Evolutionary conservation across 2,113 vertebrate genomes (phyloP), one percentile per base, ranked within the genome.

Genomic region (Cebidichthys violaceus): DNA sequence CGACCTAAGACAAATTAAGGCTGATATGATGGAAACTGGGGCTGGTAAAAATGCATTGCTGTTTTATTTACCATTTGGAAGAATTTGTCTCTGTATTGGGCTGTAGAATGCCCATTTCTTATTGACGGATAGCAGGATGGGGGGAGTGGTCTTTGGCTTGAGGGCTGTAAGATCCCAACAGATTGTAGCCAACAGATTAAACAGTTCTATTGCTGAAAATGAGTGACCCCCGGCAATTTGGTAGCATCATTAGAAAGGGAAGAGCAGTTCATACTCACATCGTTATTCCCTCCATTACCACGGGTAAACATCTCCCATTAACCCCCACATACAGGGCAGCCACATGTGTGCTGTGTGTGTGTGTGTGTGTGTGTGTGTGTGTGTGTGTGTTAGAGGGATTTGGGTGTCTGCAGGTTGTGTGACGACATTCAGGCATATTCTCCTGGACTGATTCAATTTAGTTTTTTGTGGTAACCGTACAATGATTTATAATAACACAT

Each of bases 231-330:
- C 7, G 9, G 80, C 80, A 89, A 79, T 86, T 79, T 88, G 83
- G 80, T 80, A 39, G 68, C 66, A 84, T 92, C 88, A 88, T 93
- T 94, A 90, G 84, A 86, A 70, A 83, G 70, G 81, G 79, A 92
- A 89, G 67, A 89, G 64, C 70, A 82, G 81, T 86, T 92, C 77
- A 88, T 88, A 85, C 70, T 90, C 79, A 86, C 70, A 92, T 85
- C 84, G 88, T 93, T 92, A 92, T 83, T 69, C 68, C 90, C 84
- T 89, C 88, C 79, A 91, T 89, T 85, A 89, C 39, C 79, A 81
- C 27, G 59, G 43, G 78, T 90, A 93, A 93, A 93, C 80, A 90
- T 87, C 59, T 74, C 79, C 86, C 68, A 87, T 92, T 91, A 91
- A 84, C 75, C 85, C 59, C 43, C 70, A 66, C 79, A 86, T 45